Percentiles rank a stretch among this genome's conserved stretches.
phyloP scores from a whole-genome alignment of 2,797 vertebrate species.

The Anguilla megastoma region DNA sequence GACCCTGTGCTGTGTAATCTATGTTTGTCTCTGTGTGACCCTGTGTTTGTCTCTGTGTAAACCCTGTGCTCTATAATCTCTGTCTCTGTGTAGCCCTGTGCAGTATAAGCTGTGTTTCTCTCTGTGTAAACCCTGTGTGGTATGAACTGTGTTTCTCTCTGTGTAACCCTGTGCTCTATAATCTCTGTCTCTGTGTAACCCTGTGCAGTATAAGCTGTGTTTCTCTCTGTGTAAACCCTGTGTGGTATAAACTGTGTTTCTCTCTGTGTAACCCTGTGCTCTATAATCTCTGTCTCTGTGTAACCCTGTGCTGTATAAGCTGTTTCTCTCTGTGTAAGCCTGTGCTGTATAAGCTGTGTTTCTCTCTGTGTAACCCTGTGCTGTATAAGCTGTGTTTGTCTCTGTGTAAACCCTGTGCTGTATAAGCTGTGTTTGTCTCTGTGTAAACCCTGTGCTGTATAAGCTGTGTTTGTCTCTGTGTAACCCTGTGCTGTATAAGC shows the following conservation, averaged over 20 bases:
- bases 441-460: background rate
- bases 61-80: background rate
- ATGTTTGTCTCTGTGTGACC: background rate
- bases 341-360: background rate
- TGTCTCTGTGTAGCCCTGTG: slow-evolving; percentile 18
- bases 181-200: no score
- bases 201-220: background rate
- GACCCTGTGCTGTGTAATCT: background rate
- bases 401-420: background rate
- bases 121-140: background rate
- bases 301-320: background rate
- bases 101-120: background rate
- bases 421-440: background rate
- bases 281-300: no score
- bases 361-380: background rate
- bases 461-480: no score
- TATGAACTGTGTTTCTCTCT: background rate
- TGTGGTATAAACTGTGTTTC: no score
- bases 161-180: no score
- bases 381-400: background rate
- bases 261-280: background rate
- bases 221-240: background rate
- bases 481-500: no score
- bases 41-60: background rate
- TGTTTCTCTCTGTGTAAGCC: background rate